These are phyloP conservation scores for Drosophila pseudoobscura DNA, from an alignment of 1,140 invertebrate species.

Conservation along the genomic window DNA sequence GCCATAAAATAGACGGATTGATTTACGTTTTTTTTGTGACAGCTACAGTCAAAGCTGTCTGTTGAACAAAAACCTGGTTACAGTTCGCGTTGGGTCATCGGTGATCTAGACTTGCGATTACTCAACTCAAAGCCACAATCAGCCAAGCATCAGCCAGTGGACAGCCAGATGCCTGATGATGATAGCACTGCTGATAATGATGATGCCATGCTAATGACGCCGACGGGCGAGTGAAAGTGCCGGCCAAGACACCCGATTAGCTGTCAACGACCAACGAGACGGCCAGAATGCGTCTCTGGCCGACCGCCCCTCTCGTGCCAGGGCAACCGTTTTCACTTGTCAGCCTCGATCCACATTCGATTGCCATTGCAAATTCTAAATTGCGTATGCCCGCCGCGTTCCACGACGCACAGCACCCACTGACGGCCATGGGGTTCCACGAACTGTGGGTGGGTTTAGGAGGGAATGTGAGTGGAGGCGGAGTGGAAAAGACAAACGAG, in stretches of 20 bases:
- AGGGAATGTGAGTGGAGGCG: no score
- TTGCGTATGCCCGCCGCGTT: conserved; percentile 57
- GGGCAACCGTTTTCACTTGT: conserved; percentile 58
- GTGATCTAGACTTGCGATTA: conserved; percentile 11
- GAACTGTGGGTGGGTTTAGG: conserved; percentile 4
- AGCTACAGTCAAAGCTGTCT: no score
- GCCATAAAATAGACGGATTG: no score
- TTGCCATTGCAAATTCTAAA: conserved; percentile 63
- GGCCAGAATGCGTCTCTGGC: conserved; percentile 31
- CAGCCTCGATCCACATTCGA: conserved; percentile 68
- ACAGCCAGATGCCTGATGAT: no score
- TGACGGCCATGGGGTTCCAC: conserved; percentile 9
- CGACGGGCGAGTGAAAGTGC: conserved; percentile 26
- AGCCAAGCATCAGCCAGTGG: no score
- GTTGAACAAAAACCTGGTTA: no score
- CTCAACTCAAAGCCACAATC: conserved; percentile 8
- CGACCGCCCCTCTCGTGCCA: conserved; percentile 13
- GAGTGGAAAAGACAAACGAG: no score
- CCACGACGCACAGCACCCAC: conserved; percentile 26
- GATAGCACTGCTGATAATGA: conserved; percentile 24
- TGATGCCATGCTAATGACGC: conserved; percentile 39
- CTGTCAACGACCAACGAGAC: conserved; percentile 27
- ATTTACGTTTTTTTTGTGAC: no score
- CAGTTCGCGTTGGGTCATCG: neutral
- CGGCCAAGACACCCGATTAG: neutral